Percentiles rank a stretch among this genome's conserved stretches.
These are phyloP conservation scores for Periophthalmus magnuspinnatus DNA, from an alignment of 2,797 vertebrate species.

Conservation along the genomic window DNA sequence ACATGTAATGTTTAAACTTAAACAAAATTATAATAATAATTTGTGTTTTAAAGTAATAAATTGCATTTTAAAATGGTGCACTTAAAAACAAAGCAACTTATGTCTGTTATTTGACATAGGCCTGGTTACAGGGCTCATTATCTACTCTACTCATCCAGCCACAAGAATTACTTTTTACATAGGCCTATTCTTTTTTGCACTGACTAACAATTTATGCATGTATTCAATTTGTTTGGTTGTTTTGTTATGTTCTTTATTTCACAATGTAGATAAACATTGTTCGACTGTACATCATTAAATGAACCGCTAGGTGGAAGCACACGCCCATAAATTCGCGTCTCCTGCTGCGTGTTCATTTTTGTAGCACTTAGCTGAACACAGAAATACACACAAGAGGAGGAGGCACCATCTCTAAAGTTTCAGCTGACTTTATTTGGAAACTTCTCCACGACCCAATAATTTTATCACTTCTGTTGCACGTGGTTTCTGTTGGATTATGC, in stretches of 20 bases:
- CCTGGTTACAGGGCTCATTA: not conserved
- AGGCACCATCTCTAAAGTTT: slow-evolving; percentile 19
- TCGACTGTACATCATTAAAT: not conserved
- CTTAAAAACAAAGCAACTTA: too few relatives aligned
- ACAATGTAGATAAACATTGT: not conserved
- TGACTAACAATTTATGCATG: not conserved
- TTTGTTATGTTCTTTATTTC: not conserved
- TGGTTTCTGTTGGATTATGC: not conserved
- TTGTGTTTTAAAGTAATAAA: not conserved
- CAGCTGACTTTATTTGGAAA: slow-evolving; percentile 8
- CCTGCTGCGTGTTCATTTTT: not conserved
- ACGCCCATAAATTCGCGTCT: not conserved
- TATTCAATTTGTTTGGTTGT: not conserved
- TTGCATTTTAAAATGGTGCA: not conserved
- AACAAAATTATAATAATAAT: too few relatives aligned
- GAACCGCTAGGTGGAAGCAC: not conserved
- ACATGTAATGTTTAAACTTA: not conserved
- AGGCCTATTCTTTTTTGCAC: not conserved
- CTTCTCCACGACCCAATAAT: not conserved
- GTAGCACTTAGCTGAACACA: not conserved
- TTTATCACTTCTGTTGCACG: not conserved
- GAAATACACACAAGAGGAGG: not conserved
- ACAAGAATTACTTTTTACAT: not conserved
- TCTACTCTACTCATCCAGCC: not conserved
- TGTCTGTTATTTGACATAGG: too few relatives aligned